A percentile compares a stretch with the other conserved stretches of the same genome.
phyloP scores from a whole-genome alignment of 2,888 invertebrate species.

The Gandaritis pyraliata region DNA sequence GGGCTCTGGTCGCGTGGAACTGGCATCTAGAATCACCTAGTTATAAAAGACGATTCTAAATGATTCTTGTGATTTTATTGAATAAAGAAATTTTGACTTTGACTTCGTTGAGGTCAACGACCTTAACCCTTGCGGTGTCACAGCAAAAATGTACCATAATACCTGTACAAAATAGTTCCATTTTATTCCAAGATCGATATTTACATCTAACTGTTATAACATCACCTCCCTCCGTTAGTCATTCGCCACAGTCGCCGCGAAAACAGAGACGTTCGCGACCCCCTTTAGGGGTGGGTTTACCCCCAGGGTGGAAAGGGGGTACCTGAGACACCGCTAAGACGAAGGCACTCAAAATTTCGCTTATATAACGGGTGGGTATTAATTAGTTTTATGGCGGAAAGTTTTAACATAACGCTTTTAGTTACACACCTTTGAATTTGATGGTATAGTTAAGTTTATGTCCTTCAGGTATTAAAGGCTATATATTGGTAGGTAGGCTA shows the following conservation, averaged over 20 bases:
- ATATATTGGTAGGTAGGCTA: conserved; percentile 11
- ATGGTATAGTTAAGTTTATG: conserved; percentile 33
- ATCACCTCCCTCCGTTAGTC: conserved; percentile 46
- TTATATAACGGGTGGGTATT: conserved; percentile 53
- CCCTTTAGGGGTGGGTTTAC: conserved; percentile 17
- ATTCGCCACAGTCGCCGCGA: conserved; percentile 57
- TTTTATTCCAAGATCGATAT: conserved; percentile 40
- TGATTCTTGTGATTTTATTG: too few relatives aligned
- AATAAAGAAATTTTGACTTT: too few relatives aligned
- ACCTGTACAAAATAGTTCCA: background rate
- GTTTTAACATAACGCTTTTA: conserved; percentile 49
- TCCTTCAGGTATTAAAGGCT: conserved; percentile 18
- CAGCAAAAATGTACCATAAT: background rate
- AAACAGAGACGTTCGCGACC: conserved; percentile 55
- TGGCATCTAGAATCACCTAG: too few relatives aligned
- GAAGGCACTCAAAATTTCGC: conserved; percentile 66
- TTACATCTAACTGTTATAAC: conserved; percentile 35
- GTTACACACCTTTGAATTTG: conserved; percentile 26
- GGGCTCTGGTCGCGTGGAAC: too few relatives aligned
- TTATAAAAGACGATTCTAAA: too few relatives aligned
- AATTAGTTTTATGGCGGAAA: conserved; percentile 56
- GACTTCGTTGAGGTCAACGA: too few relatives aligned
- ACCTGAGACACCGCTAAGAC: conserved; percentile 67
- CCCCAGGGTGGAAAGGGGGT: conserved; percentile 36
- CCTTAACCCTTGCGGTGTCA: too few relatives aligned